Base-by-base conservation (phyloP, 2,113 vertebrate genomes). In the Pheucticus melanocephalus region DNA sequence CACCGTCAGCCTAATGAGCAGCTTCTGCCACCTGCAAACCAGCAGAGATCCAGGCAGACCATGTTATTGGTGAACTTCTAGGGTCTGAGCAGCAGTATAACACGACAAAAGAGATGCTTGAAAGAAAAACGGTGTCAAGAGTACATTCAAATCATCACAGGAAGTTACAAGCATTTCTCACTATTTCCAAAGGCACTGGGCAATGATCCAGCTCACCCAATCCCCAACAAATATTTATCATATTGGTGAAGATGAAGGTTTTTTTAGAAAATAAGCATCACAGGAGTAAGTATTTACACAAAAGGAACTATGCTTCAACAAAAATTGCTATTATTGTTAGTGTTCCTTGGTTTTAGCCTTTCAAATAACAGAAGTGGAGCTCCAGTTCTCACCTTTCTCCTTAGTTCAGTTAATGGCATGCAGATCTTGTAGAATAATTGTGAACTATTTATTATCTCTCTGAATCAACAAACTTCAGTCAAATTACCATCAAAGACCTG, bases 391-490 rank as follows among this genome's bases (percentile, higher is more conserved):
- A 51, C 64, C 59, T 60, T 81, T 44, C 86, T 86, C 23, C 77
- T 65, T 28, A 27, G 79, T 33, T 80, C 10, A 3, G 60, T 50
- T 86, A 71, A 86, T 61, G 64, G 40, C 47, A 59, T 8, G n/a
- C 72, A 63, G 72, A 88, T 75, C 72, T 31, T 45, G n/a, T 23
- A 50, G 27, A 70, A 63, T 44, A 78, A 78, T 47, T 77, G 17
- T 51, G 64, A 93, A 44, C 83, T 84, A 60, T 79, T 92, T 83
- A 86, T 94, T 84, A 81, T 45, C 56, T 75, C 68, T 59, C 42
- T 63, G 86, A 81, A 81, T 80, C 95, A 94, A 86, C 77, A 96
- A 92, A 88, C 72, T 88, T 82, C 79, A 79, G 39, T 76, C 69
- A 75, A 70, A 78, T 16, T 86, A 47, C 6, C 40, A 71, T 39